Evolutionary conservation across 2,888 invertebrate species (phyloP).

Genomic region (Leucoptera coffeella): DNA sequence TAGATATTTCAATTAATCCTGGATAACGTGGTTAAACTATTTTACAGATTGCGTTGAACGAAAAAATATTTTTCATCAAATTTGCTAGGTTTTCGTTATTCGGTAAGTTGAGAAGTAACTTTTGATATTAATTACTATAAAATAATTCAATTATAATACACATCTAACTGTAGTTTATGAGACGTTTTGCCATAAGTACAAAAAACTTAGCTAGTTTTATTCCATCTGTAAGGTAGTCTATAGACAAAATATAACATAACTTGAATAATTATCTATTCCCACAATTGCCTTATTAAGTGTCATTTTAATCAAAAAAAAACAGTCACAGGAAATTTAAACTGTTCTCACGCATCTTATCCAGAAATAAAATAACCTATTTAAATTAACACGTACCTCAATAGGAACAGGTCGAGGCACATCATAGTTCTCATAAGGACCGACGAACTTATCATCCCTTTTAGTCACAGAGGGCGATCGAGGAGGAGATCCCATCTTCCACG

Average conservation of each 20-base stretch:
- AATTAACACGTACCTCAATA: no score
- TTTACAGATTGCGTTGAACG: neutral
- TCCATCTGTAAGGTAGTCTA: neutral
- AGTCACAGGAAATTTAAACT: no score
- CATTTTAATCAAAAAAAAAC: no score
- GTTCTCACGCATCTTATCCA: neutral
- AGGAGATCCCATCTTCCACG: slow-evolving; percentile 50
- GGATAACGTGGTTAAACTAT: neutral
- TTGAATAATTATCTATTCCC: neutral
- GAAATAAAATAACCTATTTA: slow-evolving; percentile 15
- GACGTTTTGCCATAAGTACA: neutral
- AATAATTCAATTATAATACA: no score
- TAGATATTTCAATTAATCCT: neutral
- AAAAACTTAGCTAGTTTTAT: neutral
- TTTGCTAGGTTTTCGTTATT: no score
- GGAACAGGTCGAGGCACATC: slow-evolving; percentile 64
- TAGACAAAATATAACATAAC: neutral
- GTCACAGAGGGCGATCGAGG: slow-evolving; percentile 13
- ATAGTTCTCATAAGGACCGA: slow-evolving; percentile 69
- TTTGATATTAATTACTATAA: no score
- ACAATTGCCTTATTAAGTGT: neutral
- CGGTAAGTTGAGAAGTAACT: no score
- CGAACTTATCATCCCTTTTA: slow-evolving; percentile 6
- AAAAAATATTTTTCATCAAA: neutral
- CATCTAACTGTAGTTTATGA: neutral